phyloP scores from a whole-genome alignment of 1,140 invertebrate genomes.

The Helicoverpa zea region DNA sequence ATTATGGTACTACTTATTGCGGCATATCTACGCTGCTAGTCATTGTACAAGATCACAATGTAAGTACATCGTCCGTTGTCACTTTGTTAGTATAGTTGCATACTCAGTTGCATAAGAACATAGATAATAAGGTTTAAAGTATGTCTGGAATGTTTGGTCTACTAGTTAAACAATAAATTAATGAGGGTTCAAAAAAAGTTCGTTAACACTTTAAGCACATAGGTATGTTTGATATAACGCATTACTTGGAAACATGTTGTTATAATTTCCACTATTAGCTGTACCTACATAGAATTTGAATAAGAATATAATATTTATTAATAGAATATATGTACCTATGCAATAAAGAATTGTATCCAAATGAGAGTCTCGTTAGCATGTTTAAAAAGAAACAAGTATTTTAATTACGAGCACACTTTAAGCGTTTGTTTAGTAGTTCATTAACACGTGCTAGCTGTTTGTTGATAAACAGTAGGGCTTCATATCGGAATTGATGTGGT shows the following conservation, averaged over 20 bases:
- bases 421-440: neutral
- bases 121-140: constrained; percentile 20
- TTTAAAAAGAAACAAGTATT: neutral
- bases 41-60: constrained; percentile 6
- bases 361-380: constrained; percentile 12
- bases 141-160: constrained; percentile 15
- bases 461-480: constrained; percentile 24
- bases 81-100: constrained; percentile 44
- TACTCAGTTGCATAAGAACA: constrained; percentile 33
- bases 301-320: too few species aligned
- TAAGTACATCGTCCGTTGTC: constrained; percentile 16
- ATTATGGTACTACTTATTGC: neutral
- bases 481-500: neutral
- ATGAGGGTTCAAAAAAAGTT: neutral
- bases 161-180: neutral
- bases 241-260: too few species aligned
- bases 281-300: too few species aligned
- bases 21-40: neutral
- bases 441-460: constrained; percentile 10
- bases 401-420: neutral
- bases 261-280: too few species aligned
- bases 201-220: constrained; percentile 10
- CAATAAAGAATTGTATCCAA: neutral
- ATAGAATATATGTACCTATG: too few species aligned
- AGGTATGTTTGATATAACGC: too few species aligned